Evolutionary conservation across 1,140 invertebrate genomes (phyloP), one percentile per base, ranked within the genome.

Genomic region (Drosophila watanabei): DNA sequence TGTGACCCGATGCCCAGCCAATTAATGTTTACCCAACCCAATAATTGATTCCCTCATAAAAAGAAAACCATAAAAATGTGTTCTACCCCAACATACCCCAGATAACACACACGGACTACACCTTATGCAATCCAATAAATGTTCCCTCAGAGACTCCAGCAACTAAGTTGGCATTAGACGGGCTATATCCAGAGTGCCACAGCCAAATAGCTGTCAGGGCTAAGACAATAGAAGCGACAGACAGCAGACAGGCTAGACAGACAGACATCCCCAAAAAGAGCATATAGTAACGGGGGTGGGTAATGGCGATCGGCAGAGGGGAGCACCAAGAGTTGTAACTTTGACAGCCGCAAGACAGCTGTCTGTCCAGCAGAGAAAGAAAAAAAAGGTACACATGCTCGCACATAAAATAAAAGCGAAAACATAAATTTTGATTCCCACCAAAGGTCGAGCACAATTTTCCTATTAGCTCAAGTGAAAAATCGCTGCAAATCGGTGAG

Each of bases 391-490:
- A 37, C 52, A 56, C 20, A 56, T 37, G 52, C 54, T 57, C 20
- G 8, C 14, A 57, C 54, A 57, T 9, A 43, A 56, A 59, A 62
- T 5, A 13, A 32, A 20, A 77, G 35, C 39, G 33, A 60, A 48
- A 58, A 59, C 73, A 78, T 69, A 78, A 78, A 78, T 57, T 76
- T 69, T 28, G 49, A 73, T 73, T 73, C 7, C 24, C 20, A 18
- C 24, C 58, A 80, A 88, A 80, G 78, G 68, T 75, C 72, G 82
- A 61, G 66, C 78, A 79, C 80, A 89, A 88, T 88, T 88, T 89
- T 89, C 69, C 84, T 71, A 88, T 88, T 83, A 88, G 56, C 52
- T 71, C 66, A 87, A 87, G 83, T 87, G 83, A 88, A 87, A 87
- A 87, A 87, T 88, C 51, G 45, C 80, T 33, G 80, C 70, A 49